Evolutionary conservation across 37 sponge, comb jelly and placozoan genomes (phyloP).

Genomic region (Ephydatia muelleri): DNA sequence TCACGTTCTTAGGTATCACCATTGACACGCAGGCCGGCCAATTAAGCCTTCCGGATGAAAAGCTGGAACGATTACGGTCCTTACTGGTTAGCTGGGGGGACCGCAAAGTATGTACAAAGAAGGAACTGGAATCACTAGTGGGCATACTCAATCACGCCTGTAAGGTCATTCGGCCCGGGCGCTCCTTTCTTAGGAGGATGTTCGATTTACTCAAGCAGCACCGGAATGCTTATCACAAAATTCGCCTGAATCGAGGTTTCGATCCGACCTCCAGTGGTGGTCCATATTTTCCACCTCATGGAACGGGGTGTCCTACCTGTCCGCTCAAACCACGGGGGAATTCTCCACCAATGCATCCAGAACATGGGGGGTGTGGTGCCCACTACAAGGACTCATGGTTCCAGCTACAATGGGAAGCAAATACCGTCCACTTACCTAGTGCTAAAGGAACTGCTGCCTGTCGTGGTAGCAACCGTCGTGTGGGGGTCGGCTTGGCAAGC

Average conservation of each 20-base stretch:
- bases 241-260: constrained; percentile 7
- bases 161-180: constrained; percentile 21
- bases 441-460: constrained; percentile 58
- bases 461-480: constrained; percentile 26
- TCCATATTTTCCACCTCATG: constrained; percentile 6
- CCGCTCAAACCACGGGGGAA: background rate
- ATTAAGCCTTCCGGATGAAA: constrained; percentile 5
- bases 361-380: constrained; percentile 35
- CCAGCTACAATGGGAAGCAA: constrained; percentile 25
- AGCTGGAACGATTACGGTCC: constrained; percentile 1
- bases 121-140: constrained; percentile 1
- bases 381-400: constrained; percentile 48
- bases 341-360: constrained; percentile 27
- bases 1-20: constrained; percentile 48
- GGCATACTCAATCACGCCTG: constrained; percentile 10
- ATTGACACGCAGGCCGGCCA: constrained; percentile 6
- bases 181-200: constrained; percentile 27
- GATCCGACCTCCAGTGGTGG: constrained; percentile 28
- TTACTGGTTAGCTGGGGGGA: background rate
- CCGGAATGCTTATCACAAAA: background rate
- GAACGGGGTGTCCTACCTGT: constrained; percentile 39
- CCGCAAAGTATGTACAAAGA: background rate
- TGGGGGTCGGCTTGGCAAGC: constrained; percentile 21
- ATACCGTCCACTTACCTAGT: background rate
- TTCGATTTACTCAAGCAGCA: constrained; percentile 10